Evolutionary conservation across 2,797 vertebrate species (phyloP), one percentile per base, ranked within the genome.

Genomic region (Enoplosus armatus): DNA sequence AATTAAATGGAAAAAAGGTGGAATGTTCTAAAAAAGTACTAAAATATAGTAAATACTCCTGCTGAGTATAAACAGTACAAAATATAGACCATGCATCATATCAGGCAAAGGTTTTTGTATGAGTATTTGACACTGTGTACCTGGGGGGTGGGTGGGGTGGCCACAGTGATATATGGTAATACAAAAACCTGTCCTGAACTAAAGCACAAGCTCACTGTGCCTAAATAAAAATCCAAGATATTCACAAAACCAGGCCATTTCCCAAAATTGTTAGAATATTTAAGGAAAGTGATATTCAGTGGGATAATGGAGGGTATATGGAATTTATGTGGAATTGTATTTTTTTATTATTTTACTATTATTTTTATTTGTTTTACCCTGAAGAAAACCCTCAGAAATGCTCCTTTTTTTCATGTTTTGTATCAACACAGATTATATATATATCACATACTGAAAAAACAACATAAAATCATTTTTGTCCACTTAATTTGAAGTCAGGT

Each of bases 151-250:
- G 27, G 0, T n/a, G n/a, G n/a, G n/a, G 3, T 10, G 9, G 29
- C 8, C 86, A 88, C 86, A 74, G 80, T 85, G 83, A 81, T 41
- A 83, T 31, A 14, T 50, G 39, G 20, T 66, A 63, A 58, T 60
- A 64, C 72, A 88, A 85, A 85, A 85, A 87, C 80, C 47, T 55
- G 5, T 14, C 10, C 20, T 43, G 0, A 10, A 45, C 39, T 58
- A 12, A 47, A 1, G 24, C 72, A 31, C 8, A 48, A 47, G 24
- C 54, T 12, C 26, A 48, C 6, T 18, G 8, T 37, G 15, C 6
- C 24, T 70, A 6, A 35, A n/a, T 41, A 26, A 29, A 71, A 47
- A n/a, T n/a, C n/a, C n/a, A n/a, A n/a, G n/a, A n/a, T n/a, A n/a
- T n/a, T n/a, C n/a, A n/a, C n/a, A n/a, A n/a, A n/a, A n/a, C n/a